Evolutionary conservation across 2,113 vertebrate genomes (phyloP).

Genomic region (Microcebus murinus): DNA sequence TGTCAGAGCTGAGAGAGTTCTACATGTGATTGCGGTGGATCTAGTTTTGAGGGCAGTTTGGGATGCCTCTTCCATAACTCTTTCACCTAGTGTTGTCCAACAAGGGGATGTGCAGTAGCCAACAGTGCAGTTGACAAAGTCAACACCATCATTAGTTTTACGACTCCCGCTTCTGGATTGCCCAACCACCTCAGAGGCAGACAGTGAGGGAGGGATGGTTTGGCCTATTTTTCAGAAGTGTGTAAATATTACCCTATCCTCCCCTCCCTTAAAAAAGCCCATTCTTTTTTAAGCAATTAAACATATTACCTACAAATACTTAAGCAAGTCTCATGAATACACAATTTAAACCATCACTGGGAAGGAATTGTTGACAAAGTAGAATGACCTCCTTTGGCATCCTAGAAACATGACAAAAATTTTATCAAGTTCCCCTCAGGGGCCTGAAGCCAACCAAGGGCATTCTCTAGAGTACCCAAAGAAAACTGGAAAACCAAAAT

Average conservation of each 20-base stretch:
- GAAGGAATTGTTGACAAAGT: background rate
- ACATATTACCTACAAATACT: background rate
- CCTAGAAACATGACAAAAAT: background rate
- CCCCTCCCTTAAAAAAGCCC: background rate
- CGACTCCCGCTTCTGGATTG: background rate
- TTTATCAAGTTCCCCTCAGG: background rate
- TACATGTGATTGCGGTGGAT: background rate
- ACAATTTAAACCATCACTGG: background rate
- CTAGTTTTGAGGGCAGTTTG: too few species aligned
- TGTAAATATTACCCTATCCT: too few species aligned
- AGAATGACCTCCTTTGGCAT: background rate
- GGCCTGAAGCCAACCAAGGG: background rate
- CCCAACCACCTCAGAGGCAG: background rate
- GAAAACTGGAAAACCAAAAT: background rate
- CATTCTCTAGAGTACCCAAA: background rate
- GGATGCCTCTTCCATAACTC: background rate
- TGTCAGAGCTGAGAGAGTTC: background rate
- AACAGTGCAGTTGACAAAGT: background rate
- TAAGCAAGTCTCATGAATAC: background rate
- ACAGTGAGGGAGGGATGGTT: background rate
- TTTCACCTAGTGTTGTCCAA: too few species aligned
- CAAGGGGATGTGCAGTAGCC: background rate
- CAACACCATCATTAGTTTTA: too few species aligned
- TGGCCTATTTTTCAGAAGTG: background rate
- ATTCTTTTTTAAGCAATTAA: background rate